Evolutionary conservation across 2,888 invertebrate genomes (phyloP).

Genomic region (Catonia carolina): DNA sequence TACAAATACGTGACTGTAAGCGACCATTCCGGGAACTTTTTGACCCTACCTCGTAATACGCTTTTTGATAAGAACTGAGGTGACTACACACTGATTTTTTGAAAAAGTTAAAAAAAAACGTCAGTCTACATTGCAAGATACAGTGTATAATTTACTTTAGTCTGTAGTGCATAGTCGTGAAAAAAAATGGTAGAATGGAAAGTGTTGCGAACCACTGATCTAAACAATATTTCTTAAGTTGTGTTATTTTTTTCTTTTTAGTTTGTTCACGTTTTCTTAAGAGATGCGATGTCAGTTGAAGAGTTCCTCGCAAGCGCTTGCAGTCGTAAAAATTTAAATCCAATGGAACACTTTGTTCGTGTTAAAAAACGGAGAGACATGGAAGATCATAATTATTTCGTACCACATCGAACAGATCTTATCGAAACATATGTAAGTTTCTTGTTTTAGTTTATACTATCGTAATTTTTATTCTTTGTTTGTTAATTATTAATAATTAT

Average conservation of each 20-base stretch:
- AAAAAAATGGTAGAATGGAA: too few species aligned
- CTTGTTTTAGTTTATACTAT: neutral
- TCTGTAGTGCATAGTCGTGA: too few species aligned
- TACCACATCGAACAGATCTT: constrained; percentile 88
- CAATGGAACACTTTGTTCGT: constrained; percentile 92
- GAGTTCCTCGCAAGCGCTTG: constrained; percentile 92
- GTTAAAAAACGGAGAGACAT: constrained; percentile 90
- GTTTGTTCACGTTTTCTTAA: constrained; percentile 73
- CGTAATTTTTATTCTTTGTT: neutral
- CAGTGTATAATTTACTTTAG: too few species aligned
- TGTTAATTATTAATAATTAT: neutral
- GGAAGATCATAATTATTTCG: constrained; percentile 94
- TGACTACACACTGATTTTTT: too few species aligned
- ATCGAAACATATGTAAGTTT: constrained; percentile 81
- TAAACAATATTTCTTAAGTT: too few species aligned
- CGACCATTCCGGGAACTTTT: too few species aligned
- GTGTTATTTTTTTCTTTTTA: constrained; percentile 37
- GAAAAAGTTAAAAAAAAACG: too few species aligned
- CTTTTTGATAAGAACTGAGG: too few species aligned
- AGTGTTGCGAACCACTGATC: too few species aligned
- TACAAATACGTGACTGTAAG: too few species aligned
- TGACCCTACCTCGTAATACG: too few species aligned
- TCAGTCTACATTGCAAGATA: too few species aligned
- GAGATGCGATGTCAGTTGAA: constrained; percentile 91
- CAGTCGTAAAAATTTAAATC: constrained; percentile 83